Evolutionary conservation across 2,113 vertebrate species (phyloP).

Genomic region (Sitta europaea): DNA sequence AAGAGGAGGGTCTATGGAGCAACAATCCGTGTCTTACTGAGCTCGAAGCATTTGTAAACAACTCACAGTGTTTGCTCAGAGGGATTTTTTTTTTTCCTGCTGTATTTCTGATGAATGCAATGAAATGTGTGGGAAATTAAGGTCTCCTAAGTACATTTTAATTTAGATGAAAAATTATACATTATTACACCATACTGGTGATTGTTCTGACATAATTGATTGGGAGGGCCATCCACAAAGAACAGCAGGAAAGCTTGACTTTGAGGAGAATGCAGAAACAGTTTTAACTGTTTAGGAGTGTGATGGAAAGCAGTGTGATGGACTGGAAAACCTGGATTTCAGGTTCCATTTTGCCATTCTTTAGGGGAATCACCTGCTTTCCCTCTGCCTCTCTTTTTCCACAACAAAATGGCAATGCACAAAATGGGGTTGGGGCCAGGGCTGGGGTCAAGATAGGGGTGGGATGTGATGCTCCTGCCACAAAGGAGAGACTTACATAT

Average conservation of each 20-base stretch:
- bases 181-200: conserved; percentile 56
- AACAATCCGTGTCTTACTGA: neutral
- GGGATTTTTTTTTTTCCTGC: conserved; percentile 26
- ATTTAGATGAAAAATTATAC: conserved; percentile 66
- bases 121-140: conserved; percentile 55
- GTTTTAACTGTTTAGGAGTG: conserved; percentile 6
- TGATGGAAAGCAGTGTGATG: neutral
- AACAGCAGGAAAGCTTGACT: conserved; percentile 24
- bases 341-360: neutral
- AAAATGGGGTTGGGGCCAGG: neutral
- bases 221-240: conserved; percentile 44
- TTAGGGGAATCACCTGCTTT: neutral
- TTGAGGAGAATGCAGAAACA: conserved; percentile 13
- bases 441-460: neutral
- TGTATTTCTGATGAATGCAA: conserved; percentile 61
- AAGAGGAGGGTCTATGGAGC: neutral
- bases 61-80: conserved; percentile 50
- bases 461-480: neutral
- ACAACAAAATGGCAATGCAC: neutral
- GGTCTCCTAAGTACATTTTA: conserved; percentile 65
- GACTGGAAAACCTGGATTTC: neutral
- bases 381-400: neutral
- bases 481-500: neutral
- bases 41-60: conserved; percentile 54
- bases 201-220: conserved; percentile 64